A percentile compares a stretch with the other conserved stretches of the same genome.
phyloP scores from a whole-genome alignment of 2,888 invertebrate genomes.

The Meiosimyza decipiens region DNA sequence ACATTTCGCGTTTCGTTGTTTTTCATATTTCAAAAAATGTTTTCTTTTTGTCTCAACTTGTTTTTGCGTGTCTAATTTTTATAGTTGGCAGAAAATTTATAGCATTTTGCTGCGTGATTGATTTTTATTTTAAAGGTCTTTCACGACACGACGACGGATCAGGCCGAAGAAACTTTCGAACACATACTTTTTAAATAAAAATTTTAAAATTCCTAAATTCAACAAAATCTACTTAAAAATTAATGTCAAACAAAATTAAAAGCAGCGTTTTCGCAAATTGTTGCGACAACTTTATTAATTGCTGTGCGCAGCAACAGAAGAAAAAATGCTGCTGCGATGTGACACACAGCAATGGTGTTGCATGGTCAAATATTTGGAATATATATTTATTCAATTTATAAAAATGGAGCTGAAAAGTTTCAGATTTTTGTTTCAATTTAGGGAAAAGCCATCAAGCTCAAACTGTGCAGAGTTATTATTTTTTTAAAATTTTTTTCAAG shows the following conservation, averaged over 20 bases:
- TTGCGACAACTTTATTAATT: constrained; percentile 32
- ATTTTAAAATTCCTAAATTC: constrained; percentile 12
- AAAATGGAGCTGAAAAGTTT: too few relatives aligned
- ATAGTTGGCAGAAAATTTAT: constrained; percentile 52
- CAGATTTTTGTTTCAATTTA: too few relatives aligned
- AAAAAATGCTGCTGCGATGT: too few relatives aligned
- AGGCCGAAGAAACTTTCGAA: neutral
- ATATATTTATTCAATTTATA: too few relatives aligned
- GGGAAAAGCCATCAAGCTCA: too few relatives aligned
- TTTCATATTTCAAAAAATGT: too few relatives aligned
- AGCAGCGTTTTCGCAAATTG: constrained; percentile 38
- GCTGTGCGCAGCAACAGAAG: neutral
- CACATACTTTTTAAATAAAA: constrained; percentile 26
- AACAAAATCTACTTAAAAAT: neutral
- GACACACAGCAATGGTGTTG: too few relatives aligned
- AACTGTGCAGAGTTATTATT: too few relatives aligned
- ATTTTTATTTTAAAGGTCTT: constrained; percentile 60
- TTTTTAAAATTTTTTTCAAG: too few relatives aligned
- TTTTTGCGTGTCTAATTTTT: constrained; percentile 34
- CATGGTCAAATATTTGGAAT: too few relatives aligned
- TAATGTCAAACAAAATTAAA: constrained; percentile 25
- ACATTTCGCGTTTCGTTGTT: too few relatives aligned
- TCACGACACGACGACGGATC: constrained; percentile 31
- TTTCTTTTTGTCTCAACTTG: constrained; percentile 31
- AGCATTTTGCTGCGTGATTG: constrained; percentile 58